A percentile compares a stretch with the other conserved stretches of the same genome.
Conservation (phyloP, 2,113 vertebrate species). For the Proteles cristata region DNA sequence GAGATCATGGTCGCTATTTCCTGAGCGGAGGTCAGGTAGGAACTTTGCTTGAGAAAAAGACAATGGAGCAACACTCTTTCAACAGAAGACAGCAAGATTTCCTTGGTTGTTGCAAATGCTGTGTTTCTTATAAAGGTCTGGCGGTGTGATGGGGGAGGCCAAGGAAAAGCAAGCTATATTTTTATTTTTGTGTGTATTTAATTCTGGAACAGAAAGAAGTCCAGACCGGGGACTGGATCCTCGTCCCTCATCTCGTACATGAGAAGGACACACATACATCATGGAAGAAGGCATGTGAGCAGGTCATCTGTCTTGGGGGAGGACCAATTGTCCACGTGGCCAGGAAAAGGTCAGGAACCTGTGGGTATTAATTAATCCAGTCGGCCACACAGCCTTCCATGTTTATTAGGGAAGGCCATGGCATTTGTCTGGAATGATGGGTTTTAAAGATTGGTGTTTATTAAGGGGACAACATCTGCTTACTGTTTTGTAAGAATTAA, state of each 20-base stretch:
- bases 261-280: slow-evolving; percentile 76
- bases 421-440: slow-evolving; percentile 83
- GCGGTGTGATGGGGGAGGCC: background rate
- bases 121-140: background rate
- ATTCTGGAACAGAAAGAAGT: background rate
- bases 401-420: slow-evolving; percentile 80
- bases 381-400: slow-evolving; percentile 81
- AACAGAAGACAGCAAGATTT: background rate
- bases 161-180: background rate
- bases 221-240: background rate
- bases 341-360: slow-evolving; percentile 86
- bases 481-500: slow-evolving; percentile 64
- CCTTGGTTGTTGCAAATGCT: background rate
- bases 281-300: slow-evolving; percentile 69
- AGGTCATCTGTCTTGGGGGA: slow-evolving; percentile 85
- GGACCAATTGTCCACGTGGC: slow-evolving; percentile 77
- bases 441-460: slow-evolving; percentile 81
- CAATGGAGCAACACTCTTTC: background rate
- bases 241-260: background rate
- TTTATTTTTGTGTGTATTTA: slow-evolving; percentile 15
- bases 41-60: background rate
- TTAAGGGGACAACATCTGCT: slow-evolving; percentile 82
- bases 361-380: slow-evolving; percentile 88
- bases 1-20: background rate
- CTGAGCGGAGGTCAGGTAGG: fast-evolving